Evolutionary conservation across 2,113 vertebrate genomes (phyloP).

Genomic region (Zootoca vivipara): DNA sequence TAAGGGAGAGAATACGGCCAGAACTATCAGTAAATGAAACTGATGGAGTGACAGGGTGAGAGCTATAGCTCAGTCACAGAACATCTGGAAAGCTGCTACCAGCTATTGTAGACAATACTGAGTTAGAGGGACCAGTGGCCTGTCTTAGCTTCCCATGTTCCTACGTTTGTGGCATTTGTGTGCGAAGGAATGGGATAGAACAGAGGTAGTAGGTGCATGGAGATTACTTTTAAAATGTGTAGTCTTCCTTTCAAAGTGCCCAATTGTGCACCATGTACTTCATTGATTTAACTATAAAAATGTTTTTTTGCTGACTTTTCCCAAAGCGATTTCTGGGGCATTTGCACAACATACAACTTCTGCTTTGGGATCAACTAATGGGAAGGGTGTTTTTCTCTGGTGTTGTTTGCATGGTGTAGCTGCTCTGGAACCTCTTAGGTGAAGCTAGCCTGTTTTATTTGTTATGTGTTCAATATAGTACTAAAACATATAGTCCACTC

Average conservation of each 20-base stretch:
- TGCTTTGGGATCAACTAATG: not conserved
- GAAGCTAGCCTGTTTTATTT: not conserved
- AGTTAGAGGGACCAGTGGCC: no score
- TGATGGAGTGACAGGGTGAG: not conserved
- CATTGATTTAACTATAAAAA: not conserved
- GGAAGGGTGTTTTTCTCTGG: not conserved
- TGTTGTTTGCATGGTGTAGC: constrained; percentile 23
- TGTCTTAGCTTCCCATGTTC: no score
- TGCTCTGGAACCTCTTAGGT: constrained; percentile 21
- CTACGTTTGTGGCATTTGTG: not conserved
- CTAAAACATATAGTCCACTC: not conserved
- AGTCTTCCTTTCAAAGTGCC: not conserved
- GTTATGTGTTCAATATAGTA: not conserved
- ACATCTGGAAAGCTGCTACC: no score
- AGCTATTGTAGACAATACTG: no score
- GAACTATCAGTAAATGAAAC: not conserved
- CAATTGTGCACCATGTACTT: not conserved
- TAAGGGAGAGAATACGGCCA: not conserved
- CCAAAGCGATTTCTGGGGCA: not conserved
- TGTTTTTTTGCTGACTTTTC: not conserved
- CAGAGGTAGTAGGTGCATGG: not conserved
- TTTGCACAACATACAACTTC: not conserved
- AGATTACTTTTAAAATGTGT: not conserved
- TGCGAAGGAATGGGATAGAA: not conserved
- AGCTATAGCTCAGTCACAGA: no score